Base-by-base conservation (phyloP, 2,113 vertebrate species). In the Triplophysa dalaica region DNA sequence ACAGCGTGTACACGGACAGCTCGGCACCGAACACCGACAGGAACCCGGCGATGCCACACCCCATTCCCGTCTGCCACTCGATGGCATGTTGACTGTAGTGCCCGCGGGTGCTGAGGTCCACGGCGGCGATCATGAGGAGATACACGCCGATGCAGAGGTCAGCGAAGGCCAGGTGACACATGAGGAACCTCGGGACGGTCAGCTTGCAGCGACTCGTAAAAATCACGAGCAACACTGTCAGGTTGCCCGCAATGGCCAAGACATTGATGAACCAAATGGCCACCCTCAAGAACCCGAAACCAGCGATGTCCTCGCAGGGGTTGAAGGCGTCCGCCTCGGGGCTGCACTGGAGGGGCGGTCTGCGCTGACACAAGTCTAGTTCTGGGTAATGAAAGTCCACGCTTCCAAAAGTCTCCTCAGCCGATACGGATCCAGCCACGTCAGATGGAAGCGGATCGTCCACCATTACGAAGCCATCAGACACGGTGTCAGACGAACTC, bases 131-230 rank as follows among this genome's bases (percentile, higher is more conserved):
- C 74, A 94, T 93, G 54, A 95, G 88, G 16, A 95, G 89, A n/a
- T 95, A 96, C 1, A 95, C 82, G 0, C 94, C 94, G 88, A 94
- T 95, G 88, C 94, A 94, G 0, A 96, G 91, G 60, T 95, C 93
- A 0, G 94, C 94, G 5, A 96, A 94, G 73, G 93, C 93, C 76
- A 96, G 91, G 81, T 95, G 94, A 82, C 94, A 95, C 92, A 95
- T 94, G 52, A 95, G 94, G 83, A 95, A 95, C 56, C 92, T 93
- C 2, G 94, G 94, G 0, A 95, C 94, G 0, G 93, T 95, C 54
- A 95, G 90, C 75, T 94, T 95, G 65, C 91, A 91, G 10, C 85
- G 92, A 84, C 93, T 94, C 0, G 88, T 92, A 60, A 92, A 48
- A 41, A 94, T 87, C 9, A 94, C 92, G 0, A 92, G 86, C 78